Evolutionary conservation across 1,140 invertebrate species (phyloP), one percentile per base, ranked within the genome.

Genomic region (Eubasilissa regina): DNA sequence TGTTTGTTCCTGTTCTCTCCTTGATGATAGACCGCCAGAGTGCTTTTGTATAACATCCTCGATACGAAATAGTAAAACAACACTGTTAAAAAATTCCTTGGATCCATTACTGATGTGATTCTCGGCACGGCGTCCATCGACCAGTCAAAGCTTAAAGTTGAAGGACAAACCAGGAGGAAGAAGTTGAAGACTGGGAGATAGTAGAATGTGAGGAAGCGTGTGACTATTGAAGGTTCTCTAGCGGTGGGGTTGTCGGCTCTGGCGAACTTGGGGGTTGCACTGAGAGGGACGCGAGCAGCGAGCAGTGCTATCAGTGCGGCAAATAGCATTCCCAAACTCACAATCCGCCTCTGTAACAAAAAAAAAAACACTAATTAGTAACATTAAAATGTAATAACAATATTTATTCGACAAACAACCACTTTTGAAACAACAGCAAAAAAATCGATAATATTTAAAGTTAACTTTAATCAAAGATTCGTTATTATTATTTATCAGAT

Each of bases 41-140:
- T 78, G 47, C 81, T 78, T 80, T 85, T 86, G 87, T 88, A 89
- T 19, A 89, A 87, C 19, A 89, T 86, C 81, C 87, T 88, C 21
- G 87, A 88, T 51, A 94, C 82, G 9, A 88, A 84, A 0, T 88
- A 85, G 85, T 97, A 98, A 77, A 98, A 94, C 11, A 92, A 86
- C 9, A 94, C 82, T 0, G 94, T 92, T 53, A 93, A 88, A 6
- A 95, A 84, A 85, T 97, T 97, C 66, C 97, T 89, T 0, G 90
- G 85, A 87, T 98, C 97, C 75, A 90, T 89, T 4, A 96, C 66
- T 6, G 91, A 91, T 0, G 91, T 92, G 77, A 98, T 91, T 72
- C 95, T 90, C 0, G 96, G 95, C 81, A 98, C 93, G 0, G 97
- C 93, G 82, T 97, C 96, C 97, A 98, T 98, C 4, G 96, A 97